Conservation (phyloP, 2,888 invertebrate genomes). For the Phorcus lineatus region DNA sequence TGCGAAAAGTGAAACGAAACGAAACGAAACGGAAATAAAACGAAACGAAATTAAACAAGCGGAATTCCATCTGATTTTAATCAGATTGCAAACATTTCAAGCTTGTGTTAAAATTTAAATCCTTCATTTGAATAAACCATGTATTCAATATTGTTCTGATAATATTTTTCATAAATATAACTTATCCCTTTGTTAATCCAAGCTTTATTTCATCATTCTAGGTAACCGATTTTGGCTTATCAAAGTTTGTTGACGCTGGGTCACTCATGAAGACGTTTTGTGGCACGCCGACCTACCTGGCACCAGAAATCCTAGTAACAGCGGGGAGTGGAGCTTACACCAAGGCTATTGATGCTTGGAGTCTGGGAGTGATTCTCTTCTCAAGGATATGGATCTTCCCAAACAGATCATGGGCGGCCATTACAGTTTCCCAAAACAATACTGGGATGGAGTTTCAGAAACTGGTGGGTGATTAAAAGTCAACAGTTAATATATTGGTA, state of each 20-base stretch:
- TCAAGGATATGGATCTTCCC: constrained; percentile 77
- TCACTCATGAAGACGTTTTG: constrained; percentile 91
- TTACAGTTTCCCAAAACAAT: constrained; percentile 80
- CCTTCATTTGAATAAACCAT: too few species aligned
- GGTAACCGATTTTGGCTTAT: constrained; percentile 90
- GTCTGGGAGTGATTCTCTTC: constrained; percentile 91
- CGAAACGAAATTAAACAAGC: too few species aligned
- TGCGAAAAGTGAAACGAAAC: too few species aligned
- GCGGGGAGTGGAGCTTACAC: constrained; percentile 79
- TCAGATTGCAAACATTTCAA: too few species aligned
- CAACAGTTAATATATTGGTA: too few species aligned
- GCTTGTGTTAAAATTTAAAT: too few species aligned
- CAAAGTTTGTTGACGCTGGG: constrained; percentile 85
- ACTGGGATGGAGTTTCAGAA: constrained; percentile 83
- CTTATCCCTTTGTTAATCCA: neutral
- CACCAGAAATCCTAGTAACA: constrained; percentile 88
- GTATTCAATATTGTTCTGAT: too few species aligned
- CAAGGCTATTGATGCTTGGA: constrained; percentile 89
- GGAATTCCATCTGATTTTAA: too few species aligned
- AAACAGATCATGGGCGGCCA: constrained; percentile 85
- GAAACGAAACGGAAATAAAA: too few species aligned
- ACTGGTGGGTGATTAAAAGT: constrained; percentile 49
- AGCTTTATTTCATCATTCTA: constrained; percentile 42
- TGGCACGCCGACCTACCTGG: constrained; percentile 92
- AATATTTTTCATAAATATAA: too few species aligned